Evolutionary conservation across 2,113 vertebrate species (phyloP).

Genomic region (Gymnogyps californianus): DNA sequence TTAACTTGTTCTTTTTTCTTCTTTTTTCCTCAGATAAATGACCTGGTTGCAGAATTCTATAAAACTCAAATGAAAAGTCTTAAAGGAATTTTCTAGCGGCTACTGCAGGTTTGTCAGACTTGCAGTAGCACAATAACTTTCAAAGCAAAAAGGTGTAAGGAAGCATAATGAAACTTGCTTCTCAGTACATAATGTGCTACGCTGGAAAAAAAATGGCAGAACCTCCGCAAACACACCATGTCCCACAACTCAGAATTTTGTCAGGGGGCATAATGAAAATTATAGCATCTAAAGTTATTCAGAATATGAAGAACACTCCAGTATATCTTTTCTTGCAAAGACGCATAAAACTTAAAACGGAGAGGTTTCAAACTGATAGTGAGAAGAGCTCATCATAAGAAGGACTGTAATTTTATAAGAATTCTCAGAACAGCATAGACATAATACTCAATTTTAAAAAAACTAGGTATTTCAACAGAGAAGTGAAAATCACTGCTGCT

Average conservation of each 20-base stretch:
- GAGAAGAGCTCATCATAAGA: neutral
- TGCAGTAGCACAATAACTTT: neutral
- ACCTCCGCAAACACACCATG: neutral
- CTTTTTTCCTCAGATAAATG: neutral
- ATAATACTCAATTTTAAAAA: neutral
- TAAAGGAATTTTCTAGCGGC: constrained; percentile 14
- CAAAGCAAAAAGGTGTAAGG: neutral
- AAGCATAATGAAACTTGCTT: neutral
- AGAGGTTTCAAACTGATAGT: neutral
- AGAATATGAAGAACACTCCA: neutral
- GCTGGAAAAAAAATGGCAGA: neutral
- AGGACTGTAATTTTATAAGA: neutral
- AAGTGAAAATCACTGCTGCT: neutral
- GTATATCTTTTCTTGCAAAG: neutral
- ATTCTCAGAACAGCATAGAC: neutral
- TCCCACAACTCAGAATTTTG: neutral
- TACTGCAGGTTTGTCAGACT: neutral
- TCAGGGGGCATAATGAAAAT: neutral
- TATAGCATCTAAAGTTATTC: neutral
- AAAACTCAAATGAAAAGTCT: neutral
- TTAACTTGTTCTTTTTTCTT: neutral
- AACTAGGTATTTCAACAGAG: neutral
- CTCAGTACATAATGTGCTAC: neutral
- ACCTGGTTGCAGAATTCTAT: neutral
- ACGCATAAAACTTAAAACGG: neutral